phyloP scores from a whole-genome alignment of 2,113 vertebrate genomes.

The Neofelis nebulosa region DNA sequence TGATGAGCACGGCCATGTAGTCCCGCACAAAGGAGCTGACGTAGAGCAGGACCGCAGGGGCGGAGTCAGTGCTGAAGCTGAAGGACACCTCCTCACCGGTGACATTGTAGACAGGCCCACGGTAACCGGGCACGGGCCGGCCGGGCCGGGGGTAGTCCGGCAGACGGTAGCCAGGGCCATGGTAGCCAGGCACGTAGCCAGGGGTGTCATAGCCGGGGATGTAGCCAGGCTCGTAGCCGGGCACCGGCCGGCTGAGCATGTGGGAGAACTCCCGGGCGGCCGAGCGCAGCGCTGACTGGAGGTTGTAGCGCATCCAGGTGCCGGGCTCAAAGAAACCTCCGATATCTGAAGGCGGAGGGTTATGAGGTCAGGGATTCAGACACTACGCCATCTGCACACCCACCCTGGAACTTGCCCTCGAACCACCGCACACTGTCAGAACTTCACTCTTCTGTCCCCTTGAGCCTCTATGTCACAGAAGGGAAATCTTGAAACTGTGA shows the following conservation, averaged over 20 bases:
- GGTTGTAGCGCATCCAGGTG: conserved; percentile 94
- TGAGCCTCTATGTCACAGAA: neutral
- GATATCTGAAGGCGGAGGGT: conserved; percentile 86
- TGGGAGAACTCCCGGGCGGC: conserved; percentile 92
- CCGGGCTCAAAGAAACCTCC: conserved; percentile 95
- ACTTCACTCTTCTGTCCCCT: neutral
- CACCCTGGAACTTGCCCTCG: neutral
- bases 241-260: conserved; percentile 91
- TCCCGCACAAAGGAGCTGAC: conserved; percentile 96
- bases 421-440: neutral
- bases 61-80: conserved; percentile 94
- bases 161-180: conserved; percentile 71
- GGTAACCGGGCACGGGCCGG: conserved; percentile 84
- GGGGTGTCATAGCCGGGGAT: conserved; percentile 76
- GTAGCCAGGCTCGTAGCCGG: conserved; percentile 83
- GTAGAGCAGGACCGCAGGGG: conserved; percentile 93
- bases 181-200: conserved; percentile 74
- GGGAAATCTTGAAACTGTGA: neutral
- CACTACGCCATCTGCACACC: neutral
- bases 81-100: conserved; percentile 97
- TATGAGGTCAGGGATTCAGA: neutral
- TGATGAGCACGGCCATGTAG: conserved; percentile 95
- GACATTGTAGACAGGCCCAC: conserved; percentile 89
- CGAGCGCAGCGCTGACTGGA: conserved; percentile 90
- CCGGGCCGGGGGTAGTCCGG: conserved; percentile 72